Evolutionary conservation across 2,113 vertebrate genomes (phyloP).

Genomic region (Dasypus novemcinctus): DNA sequence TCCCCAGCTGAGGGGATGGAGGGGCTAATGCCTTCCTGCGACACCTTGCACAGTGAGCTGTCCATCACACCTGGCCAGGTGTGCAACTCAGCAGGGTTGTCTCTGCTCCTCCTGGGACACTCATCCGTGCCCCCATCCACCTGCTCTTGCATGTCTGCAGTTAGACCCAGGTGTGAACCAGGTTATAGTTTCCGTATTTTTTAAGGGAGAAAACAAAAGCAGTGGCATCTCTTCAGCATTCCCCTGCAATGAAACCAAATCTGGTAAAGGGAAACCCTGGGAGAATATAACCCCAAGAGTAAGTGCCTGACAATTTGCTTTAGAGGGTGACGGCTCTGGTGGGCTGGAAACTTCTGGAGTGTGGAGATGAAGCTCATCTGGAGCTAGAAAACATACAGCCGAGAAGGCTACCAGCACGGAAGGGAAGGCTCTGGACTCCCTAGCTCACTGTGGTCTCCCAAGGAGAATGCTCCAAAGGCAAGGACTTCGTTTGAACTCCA

Average conservation of each 20-base stretch:
- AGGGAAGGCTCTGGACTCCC: constrained; percentile 56
- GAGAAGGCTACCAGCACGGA: constrained; percentile 59
- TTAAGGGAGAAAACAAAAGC: constrained; percentile 45
- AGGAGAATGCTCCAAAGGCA: constrained; percentile 18
- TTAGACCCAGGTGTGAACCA: constrained; percentile 81
- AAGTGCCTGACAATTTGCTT: constrained; percentile 60
- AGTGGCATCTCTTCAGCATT: constrained; percentile 40
- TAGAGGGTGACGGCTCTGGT: constrained; percentile 59
- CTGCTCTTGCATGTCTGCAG: constrained; percentile 65
- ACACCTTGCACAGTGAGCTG: constrained; percentile 74
- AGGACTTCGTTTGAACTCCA: not conserved
- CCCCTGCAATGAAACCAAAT: constrained; percentile 50
- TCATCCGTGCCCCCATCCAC: constrained; percentile 71
- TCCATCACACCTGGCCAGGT: constrained; percentile 82
- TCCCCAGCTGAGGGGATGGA: not conserved
- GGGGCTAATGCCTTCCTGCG: constrained; percentile 70
- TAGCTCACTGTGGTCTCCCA: not conserved
- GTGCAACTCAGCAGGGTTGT: constrained; percentile 77
- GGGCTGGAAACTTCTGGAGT: constrained; percentile 74
- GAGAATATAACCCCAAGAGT: constrained; percentile 46
- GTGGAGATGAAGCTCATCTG: constrained; percentile 53
- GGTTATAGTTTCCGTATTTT: constrained; percentile 64
- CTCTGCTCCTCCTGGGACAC: constrained; percentile 71
- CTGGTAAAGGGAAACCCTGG: not conserved
- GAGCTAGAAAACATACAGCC: constrained; percentile 66